Evolutionary conservation across 35 echinoderm and acorn worm species (phyloP), one percentile per base, ranked within the genome.

Genomic region (Strongylocentrotus purpuratus): DNA sequence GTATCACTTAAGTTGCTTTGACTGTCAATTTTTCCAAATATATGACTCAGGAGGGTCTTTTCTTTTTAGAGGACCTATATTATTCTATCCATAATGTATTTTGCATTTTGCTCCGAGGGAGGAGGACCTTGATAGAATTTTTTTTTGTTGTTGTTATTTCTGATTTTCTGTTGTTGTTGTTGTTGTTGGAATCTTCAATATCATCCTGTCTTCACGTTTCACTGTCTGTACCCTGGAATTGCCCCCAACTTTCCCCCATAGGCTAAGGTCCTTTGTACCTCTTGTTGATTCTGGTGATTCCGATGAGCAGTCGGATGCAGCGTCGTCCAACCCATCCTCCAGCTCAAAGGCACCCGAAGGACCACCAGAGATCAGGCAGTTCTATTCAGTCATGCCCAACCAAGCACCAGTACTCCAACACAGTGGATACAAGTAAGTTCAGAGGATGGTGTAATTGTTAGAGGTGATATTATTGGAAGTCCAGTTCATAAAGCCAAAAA

Each of bases 381-480:
- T 97, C 41, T 96, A 96, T 59, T 61, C 94, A 31, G 98, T 99
- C 45, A 97, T 95, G 32, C 45, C 97, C 6, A 92, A 92, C 17
- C 95, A 97, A 94, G 20, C 95, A n/a, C 97, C 97, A 13, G 86
- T 99, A 15, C 94, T 98, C 15, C 92, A 97, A 92, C 45, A 65
- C 32, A 88, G 85, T 18, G 96, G 96, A 8, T 97, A 97, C 61
- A 95, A 90, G 98, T 99, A 95, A 97, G 95, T 91, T 17, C 86
- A 33, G 45, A 31, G 32, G 87, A 70, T 22, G 61, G 25, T 70
- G 15, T 22, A 70, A 70, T 70, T 18, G 25, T 70, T 28, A 70
- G 13, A 50, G 48, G 48, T 70, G 17, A 22, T 6, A 25, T 70
- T 22, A 70, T 70, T 70, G n/a, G 17, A 22, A 1, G 25, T 70